Evolutionary conservation across 2,888 invertebrate species (phyloP), one percentile per base, ranked within the genome.

Genomic region (Mimas tiliae): DNA sequence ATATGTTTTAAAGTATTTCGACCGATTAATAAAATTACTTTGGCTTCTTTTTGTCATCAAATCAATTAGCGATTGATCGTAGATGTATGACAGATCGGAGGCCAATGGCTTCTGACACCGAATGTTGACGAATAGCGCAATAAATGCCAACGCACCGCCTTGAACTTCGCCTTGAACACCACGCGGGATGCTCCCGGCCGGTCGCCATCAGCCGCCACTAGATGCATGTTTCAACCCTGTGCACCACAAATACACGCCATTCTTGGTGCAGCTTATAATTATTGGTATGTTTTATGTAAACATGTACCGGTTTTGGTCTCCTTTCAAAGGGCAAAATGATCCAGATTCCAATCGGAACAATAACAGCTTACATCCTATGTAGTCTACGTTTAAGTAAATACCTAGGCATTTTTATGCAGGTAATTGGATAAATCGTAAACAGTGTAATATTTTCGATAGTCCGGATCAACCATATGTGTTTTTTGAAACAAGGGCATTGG

Each of bases 91-190:
- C 58, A 63, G 19, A 63, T 63, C 65, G 75, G 81, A 72, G 74
- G 75, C 71, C 70, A 72, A 34, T 63, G 68, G 70, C 71, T 76
- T 73, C 73, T 76, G 77, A 75, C 74, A 72, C 73, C 76, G 69
- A 76, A 75, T 80, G 83, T 89, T 92, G 91, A 92, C 89, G 90
- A 87, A 92, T 91, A 85, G 80, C 74, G 80, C 80, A 82, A 82
- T 85, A 92, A 94, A 94, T 94, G 93, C 85, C 94, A 94, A 92
- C 81, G 93, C 77, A 84, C 87, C 85, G 79, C 94, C 94, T 93
- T 94, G 94, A 94, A 91, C 94, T 89, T 91, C 86, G 79, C 81
- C 81, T 84, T 83, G 80, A 85, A 78, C 67, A 79, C 68, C 83
- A 81, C 80, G 86, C 86, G 81, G 82, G 87, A 83, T 86, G 83